A percentile compares a stretch with the other conserved stretches of the same genome.
These are phyloP conservation scores for Rhombomys opimus DNA, from an alignment of 2,113 vertebrate genomes.

Conservation along the genomic window DNA sequence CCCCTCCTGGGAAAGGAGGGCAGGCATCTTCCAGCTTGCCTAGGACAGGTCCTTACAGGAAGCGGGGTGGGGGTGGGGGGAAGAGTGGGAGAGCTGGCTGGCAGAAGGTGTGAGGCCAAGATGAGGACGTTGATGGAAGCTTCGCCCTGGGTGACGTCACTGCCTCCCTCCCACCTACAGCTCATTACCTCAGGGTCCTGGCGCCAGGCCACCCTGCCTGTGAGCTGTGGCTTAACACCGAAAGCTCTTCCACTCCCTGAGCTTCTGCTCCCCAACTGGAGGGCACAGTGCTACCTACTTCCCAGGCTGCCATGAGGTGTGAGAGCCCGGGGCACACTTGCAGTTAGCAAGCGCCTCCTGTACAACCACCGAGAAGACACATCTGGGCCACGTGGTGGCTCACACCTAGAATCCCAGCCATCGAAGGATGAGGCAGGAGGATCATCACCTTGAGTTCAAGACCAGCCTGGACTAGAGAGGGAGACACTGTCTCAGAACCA, in stretches of 20 bases:
- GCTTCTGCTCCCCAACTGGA: not conserved
- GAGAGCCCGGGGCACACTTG: not conserved
- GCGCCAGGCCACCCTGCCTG: not conserved
- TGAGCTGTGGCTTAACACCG: accelerated
- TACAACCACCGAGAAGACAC: not conserved
- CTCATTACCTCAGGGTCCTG: not conserved
- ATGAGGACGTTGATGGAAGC: not conserved
- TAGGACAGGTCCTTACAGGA: not conserved
- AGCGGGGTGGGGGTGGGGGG: too few relatives aligned
- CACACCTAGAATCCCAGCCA: not conserved
- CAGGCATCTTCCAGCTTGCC: not conserved
- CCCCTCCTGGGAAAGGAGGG: not conserved
- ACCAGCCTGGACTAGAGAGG: not conserved
- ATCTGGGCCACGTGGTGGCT: not conserved
- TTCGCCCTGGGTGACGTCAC: accelerated
- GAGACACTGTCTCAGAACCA: not conserved
- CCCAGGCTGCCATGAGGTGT: not conserved
- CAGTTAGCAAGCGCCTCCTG: not conserved
- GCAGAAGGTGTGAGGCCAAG: accelerated
- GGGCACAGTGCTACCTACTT: not conserved
- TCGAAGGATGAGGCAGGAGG: not conserved
- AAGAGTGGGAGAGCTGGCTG: accelerated
- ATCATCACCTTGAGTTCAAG: not conserved
- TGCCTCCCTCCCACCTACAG: not conserved
- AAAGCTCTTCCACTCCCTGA: not conserved